Evolutionary conservation across 2,888 invertebrate species (phyloP).

Genomic region (Lissonota sp.): DNA sequence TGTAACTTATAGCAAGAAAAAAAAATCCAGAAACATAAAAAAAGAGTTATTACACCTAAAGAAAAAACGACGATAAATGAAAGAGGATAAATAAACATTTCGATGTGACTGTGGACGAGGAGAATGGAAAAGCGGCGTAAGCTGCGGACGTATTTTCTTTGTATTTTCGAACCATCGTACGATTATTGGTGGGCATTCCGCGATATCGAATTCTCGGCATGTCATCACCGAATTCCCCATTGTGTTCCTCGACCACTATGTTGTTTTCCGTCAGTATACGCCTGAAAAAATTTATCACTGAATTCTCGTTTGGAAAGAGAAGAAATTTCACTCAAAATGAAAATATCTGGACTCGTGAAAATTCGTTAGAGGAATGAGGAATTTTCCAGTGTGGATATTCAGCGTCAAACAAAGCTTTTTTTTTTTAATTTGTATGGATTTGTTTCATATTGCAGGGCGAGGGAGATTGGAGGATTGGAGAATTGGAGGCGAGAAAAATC

Average conservation of each 20-base stretch:
- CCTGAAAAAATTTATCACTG: slow-evolving; percentile 71
- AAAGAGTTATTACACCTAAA: slow-evolving; percentile 4
- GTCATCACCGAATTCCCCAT: slow-evolving; percentile 78
- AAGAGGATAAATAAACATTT: slow-evolving; percentile 15
- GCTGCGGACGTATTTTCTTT: slow-evolving; percentile 67
- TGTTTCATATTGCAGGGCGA: too few relatives aligned
- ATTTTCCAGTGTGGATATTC: not conserved
- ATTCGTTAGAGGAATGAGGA: slow-evolving; percentile 44
- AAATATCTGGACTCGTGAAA: slow-evolving; percentile 39
- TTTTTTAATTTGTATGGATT: not conserved
- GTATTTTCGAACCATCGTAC: slow-evolving; percentile 80
- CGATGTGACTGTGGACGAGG: slow-evolving; percentile 15
- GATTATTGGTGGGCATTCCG: slow-evolving; percentile 78
- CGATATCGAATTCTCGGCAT: slow-evolving; percentile 79
- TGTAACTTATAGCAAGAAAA: slow-evolving; percentile 2
- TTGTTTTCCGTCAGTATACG: slow-evolving; percentile 80
- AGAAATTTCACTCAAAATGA: slow-evolving; percentile 7
- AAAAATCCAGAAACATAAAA: slow-evolving; percentile 10
- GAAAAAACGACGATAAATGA: slow-evolving; percentile 15
- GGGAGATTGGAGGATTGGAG: not conserved
- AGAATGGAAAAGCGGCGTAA: slow-evolving; percentile 63
- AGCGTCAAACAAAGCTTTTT: not conserved
- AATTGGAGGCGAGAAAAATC: slow-evolving; percentile 10
- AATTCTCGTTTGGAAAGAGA: slow-evolving; percentile 41
- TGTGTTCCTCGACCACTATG: slow-evolving; percentile 79